phyloP scores from a whole-genome alignment of 2,113 vertebrate species.

The Ictalurus punctatus region DNA sequence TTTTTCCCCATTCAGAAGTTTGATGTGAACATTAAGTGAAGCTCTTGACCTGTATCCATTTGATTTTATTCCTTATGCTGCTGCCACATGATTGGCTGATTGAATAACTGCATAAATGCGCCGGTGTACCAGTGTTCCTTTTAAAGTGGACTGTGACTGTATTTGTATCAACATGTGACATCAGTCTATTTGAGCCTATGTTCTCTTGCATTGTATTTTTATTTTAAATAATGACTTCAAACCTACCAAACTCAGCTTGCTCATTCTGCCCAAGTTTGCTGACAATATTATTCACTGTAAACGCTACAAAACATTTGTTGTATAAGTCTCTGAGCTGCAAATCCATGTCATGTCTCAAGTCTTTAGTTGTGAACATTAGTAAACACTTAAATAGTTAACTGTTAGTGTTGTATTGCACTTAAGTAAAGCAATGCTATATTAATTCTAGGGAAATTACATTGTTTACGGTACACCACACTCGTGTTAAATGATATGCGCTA shows the following conservation, averaged over 20 bases:
- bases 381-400: neutral
- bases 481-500: neutral
- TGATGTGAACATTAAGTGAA: no score
- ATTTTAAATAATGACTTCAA: neutral
- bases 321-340: neutral
- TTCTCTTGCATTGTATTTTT: no score
- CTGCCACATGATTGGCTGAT: no score
- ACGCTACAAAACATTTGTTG: neutral
- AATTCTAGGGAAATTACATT: neutral
- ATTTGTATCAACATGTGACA: neutral
- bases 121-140: no score
- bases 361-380: neutral
- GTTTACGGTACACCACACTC: neutral
- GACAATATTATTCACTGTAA: neutral
- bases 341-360: neutral
- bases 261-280: no score
- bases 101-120: no score
- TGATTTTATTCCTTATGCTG: no score
- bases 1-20: no score
- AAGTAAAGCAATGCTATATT: neutral
- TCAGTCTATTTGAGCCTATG: no score
- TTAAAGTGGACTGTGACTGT: no score
- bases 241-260: neutral
- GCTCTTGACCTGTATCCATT: no score
- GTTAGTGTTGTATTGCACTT: neutral